Percentiles rank a stretch among this genome's conserved stretches.
These are phyloP conservation scores for Zoroaster sp. DNA, from an alignment of 53 echinoderm and acorn worm species.

Conservation along the genomic window DNA sequence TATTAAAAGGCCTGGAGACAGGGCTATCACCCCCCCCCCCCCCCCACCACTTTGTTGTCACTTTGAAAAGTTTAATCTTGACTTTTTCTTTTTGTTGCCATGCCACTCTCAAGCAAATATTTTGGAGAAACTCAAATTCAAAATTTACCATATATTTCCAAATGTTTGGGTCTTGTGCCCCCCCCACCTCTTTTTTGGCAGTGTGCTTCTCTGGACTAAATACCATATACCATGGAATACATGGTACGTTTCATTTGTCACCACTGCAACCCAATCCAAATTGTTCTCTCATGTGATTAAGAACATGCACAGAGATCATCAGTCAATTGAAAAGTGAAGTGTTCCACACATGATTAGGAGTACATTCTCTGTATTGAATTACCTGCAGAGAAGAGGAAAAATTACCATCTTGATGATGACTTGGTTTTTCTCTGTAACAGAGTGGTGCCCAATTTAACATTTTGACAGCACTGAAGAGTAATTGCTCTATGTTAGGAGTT, in stretches of 20 bases:
- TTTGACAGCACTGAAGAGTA: neutral
- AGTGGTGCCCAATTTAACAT: neutral
- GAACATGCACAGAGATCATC: neutral
- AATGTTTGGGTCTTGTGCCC: too few relatives aligned
- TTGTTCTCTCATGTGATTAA: neutral
- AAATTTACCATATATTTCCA: too few relatives aligned
- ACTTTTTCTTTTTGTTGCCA: too few relatives aligned
- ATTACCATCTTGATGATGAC: neutral
- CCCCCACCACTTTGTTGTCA: too few relatives aligned
- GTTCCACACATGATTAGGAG: neutral
- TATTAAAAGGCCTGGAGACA: too few relatives aligned
- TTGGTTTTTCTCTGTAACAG: neutral
- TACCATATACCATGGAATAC: too few relatives aligned
- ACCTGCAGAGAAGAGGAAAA: neutral
- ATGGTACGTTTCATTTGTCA: neutral
- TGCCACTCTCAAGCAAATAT: too few relatives aligned
- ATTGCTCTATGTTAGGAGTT: neutral
- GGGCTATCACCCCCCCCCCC: too few relatives aligned
- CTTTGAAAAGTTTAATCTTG: too few relatives aligned
- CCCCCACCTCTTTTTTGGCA: too few relatives aligned
- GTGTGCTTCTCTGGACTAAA: too few relatives aligned
- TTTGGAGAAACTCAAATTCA: too few relatives aligned
- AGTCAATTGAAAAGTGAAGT: neutral
- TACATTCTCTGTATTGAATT: neutral
- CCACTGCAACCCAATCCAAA: neutral